Base-by-base conservation (phyloP, 2,888 invertebrate species). In the Dasysyrphus tricinctus region DNA sequence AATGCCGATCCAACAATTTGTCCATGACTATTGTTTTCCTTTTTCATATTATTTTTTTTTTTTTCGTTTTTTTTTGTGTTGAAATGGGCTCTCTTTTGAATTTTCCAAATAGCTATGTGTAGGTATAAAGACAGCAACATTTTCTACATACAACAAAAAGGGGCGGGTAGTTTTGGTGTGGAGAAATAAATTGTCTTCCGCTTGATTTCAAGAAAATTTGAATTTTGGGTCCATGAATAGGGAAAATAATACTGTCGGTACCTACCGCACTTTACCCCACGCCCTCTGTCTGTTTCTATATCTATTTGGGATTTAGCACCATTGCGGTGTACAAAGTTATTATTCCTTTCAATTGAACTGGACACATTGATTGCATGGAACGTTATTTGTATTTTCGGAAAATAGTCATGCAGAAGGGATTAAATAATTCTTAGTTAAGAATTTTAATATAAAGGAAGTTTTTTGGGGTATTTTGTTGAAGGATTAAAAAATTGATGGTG, bases 1-100 rank as follows among this genome's bases (percentile, higher is more conserved):
- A 80, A 69, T 73, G 85, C 67, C 85, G 77, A 85, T 67, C 77
- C 70, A 80, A 74, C 85, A 85, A 85, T 85, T 85, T 80, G 80
- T 70, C 61, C 70, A 67, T 80, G 59, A 32, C 42, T 73, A 69
- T 79, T 83, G 69, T 78, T 56, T 59, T 56, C 16, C n/a, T 24
- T 19, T 69, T 77, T 67, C 65, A 67, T 67, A 67, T 47, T n/a
- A 34, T 49, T 12, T 69, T 72, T 56, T 42, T 16, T 42, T n/a
- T 54, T 29, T 14, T 44, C 9, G 7, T 3, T 4, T 8, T n/a
- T 19, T 44, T 34, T 42, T 32, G 42, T 65, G 16, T 34, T 44
- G 12, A 56, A 42, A 67, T 44, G 37, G 39, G 34, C 32, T 47
- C 14, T 51, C 37, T 37, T 49, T 49, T 51, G 67, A 51, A 51